Percentiles rank a stretch among this genome's conserved stretches.
phyloP scores from a whole-genome alignment of 2,113 vertebrate genomes.

The Paraplagusia blochii region DNA sequence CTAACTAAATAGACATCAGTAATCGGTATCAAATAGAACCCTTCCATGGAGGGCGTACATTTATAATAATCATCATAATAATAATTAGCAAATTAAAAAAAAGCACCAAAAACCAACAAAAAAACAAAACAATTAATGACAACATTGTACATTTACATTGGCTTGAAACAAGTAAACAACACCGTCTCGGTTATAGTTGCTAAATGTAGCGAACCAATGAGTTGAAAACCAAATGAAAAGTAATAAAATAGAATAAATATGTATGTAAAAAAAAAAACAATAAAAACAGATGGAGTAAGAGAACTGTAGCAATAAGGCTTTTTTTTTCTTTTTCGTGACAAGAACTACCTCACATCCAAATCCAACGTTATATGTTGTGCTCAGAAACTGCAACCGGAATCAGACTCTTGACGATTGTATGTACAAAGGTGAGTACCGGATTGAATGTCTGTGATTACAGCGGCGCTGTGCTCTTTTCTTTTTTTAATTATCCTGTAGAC shows the following conservation, averaged over 20 bases:
- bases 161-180: constrained; percentile 63
- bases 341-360: constrained; percentile 70
- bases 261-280: constrained; percentile 4
- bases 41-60: constrained; percentile 67
- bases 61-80: constrained; percentile 8
- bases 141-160: constrained; percentile 65
- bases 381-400: constrained; percentile 64
- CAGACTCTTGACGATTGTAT: constrained; percentile 64
- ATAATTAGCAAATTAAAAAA: constrained; percentile 68
- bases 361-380: constrained; percentile 70
- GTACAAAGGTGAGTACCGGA: constrained; percentile 60
- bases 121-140: constrained; percentile 56
- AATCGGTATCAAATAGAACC: constrained; percentile 74
- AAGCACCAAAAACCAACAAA: constrained; percentile 66
- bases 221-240: constrained; percentile 60
- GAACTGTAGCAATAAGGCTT: constrained; percentile 78
- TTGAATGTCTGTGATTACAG: constrained; percentile 31
- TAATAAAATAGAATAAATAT: constrained; percentile 75
- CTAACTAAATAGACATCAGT: constrained; percentile 72
- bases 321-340: constrained; percentile 58
- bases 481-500: constrained; percentile 47
- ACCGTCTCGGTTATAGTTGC: constrained; percentile 66
- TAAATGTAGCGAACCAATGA: constrained; percentile 63
- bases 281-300: constrained; percentile 68
- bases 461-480: constrained; percentile 51